Conservation (phyloP, 2,888 invertebrate genomes). For the Anagyrus pseudococci region DNA sequence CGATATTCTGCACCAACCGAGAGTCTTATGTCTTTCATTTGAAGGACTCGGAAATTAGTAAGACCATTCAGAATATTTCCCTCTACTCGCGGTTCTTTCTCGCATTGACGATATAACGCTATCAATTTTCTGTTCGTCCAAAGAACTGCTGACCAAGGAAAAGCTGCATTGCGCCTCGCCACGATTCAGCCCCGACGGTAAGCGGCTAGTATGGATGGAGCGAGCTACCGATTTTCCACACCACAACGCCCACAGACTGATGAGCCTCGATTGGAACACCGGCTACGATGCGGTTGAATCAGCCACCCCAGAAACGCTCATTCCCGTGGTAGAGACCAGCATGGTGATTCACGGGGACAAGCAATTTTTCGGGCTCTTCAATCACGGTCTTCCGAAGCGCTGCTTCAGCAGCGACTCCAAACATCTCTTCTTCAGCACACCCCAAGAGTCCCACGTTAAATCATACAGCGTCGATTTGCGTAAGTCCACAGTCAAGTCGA, state of each 20-base stretch:
- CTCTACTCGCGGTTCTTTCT: too few species aligned
- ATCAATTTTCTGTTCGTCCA: too few species aligned
- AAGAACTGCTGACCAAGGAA: too few species aligned
- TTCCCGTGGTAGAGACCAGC: slow-evolving; percentile 66
- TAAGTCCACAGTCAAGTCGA: too few species aligned
- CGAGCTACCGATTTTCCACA: slow-evolving; percentile 76
- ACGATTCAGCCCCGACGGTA: slow-evolving; percentile 69
- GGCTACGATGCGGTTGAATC: slow-evolving; percentile 53
- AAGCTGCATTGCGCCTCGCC: slow-evolving; percentile 59
- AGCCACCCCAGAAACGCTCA: slow-evolving; percentile 59
- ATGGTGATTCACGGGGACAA: slow-evolving; percentile 61
- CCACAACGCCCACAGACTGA: slow-evolving; percentile 70
- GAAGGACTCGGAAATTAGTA: too few species aligned
- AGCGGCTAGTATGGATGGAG: slow-evolving; percentile 76
- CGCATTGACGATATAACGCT: too few species aligned
- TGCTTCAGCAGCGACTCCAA: slow-evolving; percentile 74
- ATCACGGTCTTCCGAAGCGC: slow-evolving; percentile 65
- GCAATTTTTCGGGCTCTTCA: slow-evolving; percentile 74
- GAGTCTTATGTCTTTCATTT: slow-evolving; percentile 65
- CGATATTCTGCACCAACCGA: slow-evolving; percentile 80
- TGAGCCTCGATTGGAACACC: slow-evolving; percentile 60
- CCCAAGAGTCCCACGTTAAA: slow-evolving; percentile 68
- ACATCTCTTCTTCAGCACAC: slow-evolving; percentile 70
- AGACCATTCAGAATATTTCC: too few species aligned
- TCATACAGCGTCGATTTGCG: slow-evolving; percentile 71